Base-by-base conservation (phyloP, 2,113 vertebrate species). In the Takifugu bimaculatus region DNA sequence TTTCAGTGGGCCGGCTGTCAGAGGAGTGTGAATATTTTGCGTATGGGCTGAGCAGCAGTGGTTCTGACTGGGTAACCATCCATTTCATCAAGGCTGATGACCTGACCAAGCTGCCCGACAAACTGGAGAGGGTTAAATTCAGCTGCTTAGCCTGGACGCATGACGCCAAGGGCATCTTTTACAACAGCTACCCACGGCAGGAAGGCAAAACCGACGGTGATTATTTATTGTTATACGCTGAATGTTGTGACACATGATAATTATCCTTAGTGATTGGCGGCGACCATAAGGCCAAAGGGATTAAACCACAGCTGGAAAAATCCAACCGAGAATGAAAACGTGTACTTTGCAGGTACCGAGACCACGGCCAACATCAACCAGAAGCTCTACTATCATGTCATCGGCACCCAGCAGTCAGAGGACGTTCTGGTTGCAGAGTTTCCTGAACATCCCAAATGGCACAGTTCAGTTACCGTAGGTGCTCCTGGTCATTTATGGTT, bases 91-190 rank as follows among this genome's bases (percentile, higher is more conserved):
- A 80, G 43, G 89, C 72, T 0, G 84, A 88, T 3, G 86, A 89
- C 60, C 85, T 85, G 39, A 79, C 52, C 1, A 3, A 44, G 0
- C 82, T 92, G 65, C 71, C 88, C 2, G 91, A 92, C 3, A 54
- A 82, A 0, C 86, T 92, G 73, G 87, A 91, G 68, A 80, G 89
- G 61, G 88, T 92, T 11, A 92, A 92, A 64, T 92, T 92, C 65
- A 92, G 90, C 76, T 92, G 91, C 68, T 57, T 92, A 70, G 83
- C 88, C 72, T 92, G 91, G 91, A 92, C 88, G 1, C 90, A 92
- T 0, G 89, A 92, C 9, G 87, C 86, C 10, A 85, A 79, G 27
- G 91, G 91, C 1, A 10, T 92, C 64, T 92, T 92, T 39, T 92
- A 92, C 80, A 92, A 92, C 84, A 79, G 82, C 60, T 92, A 90